A percentile compares a stretch with the other conserved stretches of the same genome.
phyloP scores from a whole-genome alignment of 2,888 invertebrate species.

The Parnassius apollo region DNA sequence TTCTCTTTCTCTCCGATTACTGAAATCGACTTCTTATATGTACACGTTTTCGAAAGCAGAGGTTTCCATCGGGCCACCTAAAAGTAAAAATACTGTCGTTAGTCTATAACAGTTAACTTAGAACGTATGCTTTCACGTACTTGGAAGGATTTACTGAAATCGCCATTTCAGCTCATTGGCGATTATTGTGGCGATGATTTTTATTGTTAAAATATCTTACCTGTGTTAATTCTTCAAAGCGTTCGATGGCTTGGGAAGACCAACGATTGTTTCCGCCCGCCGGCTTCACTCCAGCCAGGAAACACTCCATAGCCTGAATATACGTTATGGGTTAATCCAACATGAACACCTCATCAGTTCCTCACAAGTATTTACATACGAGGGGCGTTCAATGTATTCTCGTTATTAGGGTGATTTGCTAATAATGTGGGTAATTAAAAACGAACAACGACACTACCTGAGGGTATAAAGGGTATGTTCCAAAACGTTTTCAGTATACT shows the following conservation, averaged over 20 bases:
- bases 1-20: constrained; percentile 83
- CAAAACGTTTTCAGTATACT: too few relatives aligned
- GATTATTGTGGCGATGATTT: too few relatives aligned
- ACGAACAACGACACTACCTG: too few relatives aligned
- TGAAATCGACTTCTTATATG: constrained; percentile 81
- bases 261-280: constrained; percentile 71
- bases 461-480: too few relatives aligned
- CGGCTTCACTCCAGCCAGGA: constrained; percentile 87
- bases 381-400: too few relatives aligned
- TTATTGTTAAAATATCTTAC: constrained; percentile 33
- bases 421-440: too few relatives aligned
- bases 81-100: background rate
- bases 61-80: constrained; percentile 90
- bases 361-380: too few relatives aligned
- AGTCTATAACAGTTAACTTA: too few relatives aligned
- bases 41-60: constrained; percentile 87
- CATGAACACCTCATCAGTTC: background rate
- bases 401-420: too few relatives aligned
- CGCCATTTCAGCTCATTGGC: too few relatives aligned
- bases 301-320: constrained; percentile 91
- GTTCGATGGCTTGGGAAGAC: constrained; percentile 83
- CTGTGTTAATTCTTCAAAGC: constrained; percentile 86
- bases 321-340: constrained; percentile 38
- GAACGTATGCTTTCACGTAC: too few relatives aligned
- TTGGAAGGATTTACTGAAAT: too few relatives aligned